Evolutionary conservation across 1,140 invertebrate genomes (phyloP).

Genomic region (Drosophila dunni): DNA sequence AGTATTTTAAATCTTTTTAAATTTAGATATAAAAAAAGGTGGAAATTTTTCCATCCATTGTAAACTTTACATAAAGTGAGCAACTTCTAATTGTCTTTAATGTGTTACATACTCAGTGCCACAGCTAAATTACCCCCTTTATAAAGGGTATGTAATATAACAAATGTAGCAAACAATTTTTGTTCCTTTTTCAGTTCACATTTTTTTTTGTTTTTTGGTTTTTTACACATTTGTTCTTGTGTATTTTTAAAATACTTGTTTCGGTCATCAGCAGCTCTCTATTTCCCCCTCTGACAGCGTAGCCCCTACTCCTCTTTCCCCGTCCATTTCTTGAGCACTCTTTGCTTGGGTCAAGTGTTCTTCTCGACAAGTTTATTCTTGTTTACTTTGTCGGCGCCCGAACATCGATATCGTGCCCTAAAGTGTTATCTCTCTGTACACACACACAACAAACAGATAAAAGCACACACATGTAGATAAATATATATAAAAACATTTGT

Average conservation of each 20-base stretch:
- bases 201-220: neutral
- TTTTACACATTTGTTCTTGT: slow-evolving; percentile 13
- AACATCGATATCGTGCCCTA: slow-evolving; percentile 37
- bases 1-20: too few relatives aligned
- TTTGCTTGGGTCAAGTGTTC: slow-evolving; percentile 37
- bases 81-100: too few relatives aligned
- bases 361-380: slow-evolving; percentile 44
- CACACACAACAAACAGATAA: neutral
- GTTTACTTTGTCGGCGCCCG: slow-evolving; percentile 51
- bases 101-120: too few relatives aligned
- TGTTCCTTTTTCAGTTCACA: neutral
- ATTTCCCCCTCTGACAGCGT: neutral
- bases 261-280: slow-evolving; percentile 12
- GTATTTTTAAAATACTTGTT: slow-evolving; percentile 57
- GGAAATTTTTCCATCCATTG: too few relatives aligned
- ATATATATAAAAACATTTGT: neutral
- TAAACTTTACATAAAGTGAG: too few relatives aligned
- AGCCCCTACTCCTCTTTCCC: neutral
- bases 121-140: neutral
- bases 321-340: neutral
- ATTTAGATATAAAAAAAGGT: too few relatives aligned
- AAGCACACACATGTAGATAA: slow-evolving; percentile 4
- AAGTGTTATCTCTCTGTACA: slow-evolving; percentile 39
- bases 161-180: neutral
- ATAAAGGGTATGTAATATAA: neutral